These are phyloP conservation scores for Delphinus delphis DNA, from an alignment of 2,113 vertebrate genomes.

Conservation along the genomic window DNA sequence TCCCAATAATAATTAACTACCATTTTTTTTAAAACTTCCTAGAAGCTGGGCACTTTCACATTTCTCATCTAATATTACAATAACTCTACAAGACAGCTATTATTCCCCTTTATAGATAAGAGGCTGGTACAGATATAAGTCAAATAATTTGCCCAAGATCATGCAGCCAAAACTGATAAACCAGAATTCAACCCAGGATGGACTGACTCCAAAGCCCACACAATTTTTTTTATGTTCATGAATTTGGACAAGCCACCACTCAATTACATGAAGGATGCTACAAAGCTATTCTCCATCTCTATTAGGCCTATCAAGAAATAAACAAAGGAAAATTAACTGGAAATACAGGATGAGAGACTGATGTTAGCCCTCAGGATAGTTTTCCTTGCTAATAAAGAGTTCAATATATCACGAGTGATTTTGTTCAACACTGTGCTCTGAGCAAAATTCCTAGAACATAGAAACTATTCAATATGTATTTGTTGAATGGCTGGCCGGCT, in stretches of 20 bases:
- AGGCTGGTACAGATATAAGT: neutral
- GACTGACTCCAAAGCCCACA: neutral
- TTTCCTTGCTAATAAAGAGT: conserved; percentile 42
- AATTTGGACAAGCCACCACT: neutral
- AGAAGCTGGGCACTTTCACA: neutral
- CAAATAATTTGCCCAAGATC: neutral
- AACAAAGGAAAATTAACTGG: conserved; percentile 9
- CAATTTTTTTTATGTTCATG: neutral
- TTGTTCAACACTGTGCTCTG: neutral
- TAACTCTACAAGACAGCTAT: neutral
- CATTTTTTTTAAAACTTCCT: neutral
- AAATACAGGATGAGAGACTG: neutral
- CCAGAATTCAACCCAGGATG: neutral
- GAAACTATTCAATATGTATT: neutral
- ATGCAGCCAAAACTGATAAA: neutral
- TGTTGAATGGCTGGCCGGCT: neutral
- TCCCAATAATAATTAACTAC: neutral
- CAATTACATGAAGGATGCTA: neutral
- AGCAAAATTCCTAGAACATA: neutral
- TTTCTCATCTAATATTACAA: neutral
- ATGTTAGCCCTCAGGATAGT: neutral
- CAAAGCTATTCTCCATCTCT: neutral
- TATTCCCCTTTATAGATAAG: neutral
- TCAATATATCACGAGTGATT: neutral
- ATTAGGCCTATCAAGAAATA: conserved; percentile 8